Evolutionary conservation across 2,797 vertebrate genomes (phyloP).

Genomic region (Hylomyscus alleni): DNA sequence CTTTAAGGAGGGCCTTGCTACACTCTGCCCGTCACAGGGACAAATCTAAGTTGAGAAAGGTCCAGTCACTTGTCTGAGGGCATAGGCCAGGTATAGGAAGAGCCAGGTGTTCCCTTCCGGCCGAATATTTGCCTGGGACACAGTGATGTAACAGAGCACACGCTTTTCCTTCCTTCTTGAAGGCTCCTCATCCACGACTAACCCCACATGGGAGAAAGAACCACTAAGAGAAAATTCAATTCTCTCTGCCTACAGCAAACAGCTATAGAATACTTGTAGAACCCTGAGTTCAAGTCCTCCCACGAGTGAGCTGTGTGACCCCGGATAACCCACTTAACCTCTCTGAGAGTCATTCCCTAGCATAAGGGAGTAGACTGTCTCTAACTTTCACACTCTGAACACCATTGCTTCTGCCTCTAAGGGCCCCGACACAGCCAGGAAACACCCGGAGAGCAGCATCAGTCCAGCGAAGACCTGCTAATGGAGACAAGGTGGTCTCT

Average conservation of each 20-base stretch:
- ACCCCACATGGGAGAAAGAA: not conserved
- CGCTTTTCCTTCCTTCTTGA: not conserved
- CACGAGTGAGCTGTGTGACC: not conserved
- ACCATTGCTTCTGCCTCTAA: not conserved
- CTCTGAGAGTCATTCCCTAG: not conserved
- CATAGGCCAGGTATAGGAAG: too few species aligned
- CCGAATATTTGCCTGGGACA: not conserved
- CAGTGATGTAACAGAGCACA: not conserved
- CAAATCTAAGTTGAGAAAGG: not conserved
- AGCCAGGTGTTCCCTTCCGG: not conserved
- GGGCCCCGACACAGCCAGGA: not conserved
- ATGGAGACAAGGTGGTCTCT: slow-evolving; percentile 83
- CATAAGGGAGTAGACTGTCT: not conserved
- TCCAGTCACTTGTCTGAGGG: not conserved
- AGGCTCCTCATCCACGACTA: not conserved
- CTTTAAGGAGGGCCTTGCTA: too few species aligned
- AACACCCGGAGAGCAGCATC: slow-evolving; percentile 71
- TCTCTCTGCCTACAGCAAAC: not conserved
- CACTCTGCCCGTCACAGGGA: not conserved
- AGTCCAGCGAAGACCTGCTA: slow-evolving; percentile 85
- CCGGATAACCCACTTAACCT: not conserved
- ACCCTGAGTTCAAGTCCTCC: not conserved
- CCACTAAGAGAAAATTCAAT: not conserved
- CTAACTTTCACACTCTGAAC: not conserved
- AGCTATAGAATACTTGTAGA: not conserved